Evolutionary conservation across 1,140 invertebrate species (phyloP).

Genomic region (Chironomus tepperi): DNA sequence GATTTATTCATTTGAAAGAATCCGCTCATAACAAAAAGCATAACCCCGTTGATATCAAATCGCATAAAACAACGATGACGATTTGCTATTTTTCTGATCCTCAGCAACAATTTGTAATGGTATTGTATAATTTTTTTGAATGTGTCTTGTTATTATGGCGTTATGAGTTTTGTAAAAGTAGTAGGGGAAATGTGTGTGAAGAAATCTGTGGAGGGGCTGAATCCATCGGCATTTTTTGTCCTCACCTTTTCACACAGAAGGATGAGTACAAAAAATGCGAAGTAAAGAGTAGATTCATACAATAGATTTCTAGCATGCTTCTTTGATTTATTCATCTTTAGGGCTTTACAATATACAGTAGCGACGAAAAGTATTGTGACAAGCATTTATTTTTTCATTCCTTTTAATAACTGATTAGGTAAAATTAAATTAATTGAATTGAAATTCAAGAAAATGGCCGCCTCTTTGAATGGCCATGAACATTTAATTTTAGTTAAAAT

Average conservation of each 20-base stretch:
- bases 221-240: neutral
- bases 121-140: neutral
- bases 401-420: too few relatives aligned
- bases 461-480: too few relatives aligned
- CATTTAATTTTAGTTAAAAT: too few relatives aligned
- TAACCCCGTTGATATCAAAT: neutral
- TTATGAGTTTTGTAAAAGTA: slow-evolving; percentile 10
- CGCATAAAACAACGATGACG: slow-evolving; percentile 6
- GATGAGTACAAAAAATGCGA: neutral
- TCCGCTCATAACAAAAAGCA: neutral
- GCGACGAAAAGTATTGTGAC: too few relatives aligned
- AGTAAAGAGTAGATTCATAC: neutral
- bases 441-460: too few relatives aligned
- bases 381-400: too few relatives aligned
- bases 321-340: slow-evolving; percentile 24
- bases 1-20: neutral
- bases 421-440: too few relatives aligned
- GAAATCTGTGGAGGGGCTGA: neutral
- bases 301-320: slow-evolving; percentile 6
- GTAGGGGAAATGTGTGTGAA: neutral
- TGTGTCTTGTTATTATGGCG: neutral
- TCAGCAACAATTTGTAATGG: neutral
- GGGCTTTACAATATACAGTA: neutral
- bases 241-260: neutral
- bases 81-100: neutral